Base-by-base conservation (phyloP, 1,140 invertebrate genomes). In the Drosophila navojoa region DNA sequence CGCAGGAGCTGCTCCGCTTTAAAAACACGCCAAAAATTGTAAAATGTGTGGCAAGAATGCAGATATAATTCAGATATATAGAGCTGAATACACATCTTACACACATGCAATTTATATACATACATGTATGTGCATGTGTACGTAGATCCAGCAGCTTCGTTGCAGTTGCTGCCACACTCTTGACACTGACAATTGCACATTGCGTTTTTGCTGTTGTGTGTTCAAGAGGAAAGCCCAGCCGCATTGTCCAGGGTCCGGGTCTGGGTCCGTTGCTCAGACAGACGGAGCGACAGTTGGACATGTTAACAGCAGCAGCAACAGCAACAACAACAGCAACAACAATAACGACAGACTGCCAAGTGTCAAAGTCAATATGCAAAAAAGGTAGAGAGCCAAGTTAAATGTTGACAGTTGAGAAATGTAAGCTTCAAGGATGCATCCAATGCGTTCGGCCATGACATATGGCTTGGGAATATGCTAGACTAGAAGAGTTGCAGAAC, bases 331-430 rank as follows among this genome's bases (percentile, higher is more conserved):
- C 38, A 52, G 29, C 57, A 32, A 27, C 38, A 61, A 53, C 57
- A 67, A 71, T 50, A 54, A 44, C 9, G 61, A 57, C 64, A 53
- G 66, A 87, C 81, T 79, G 84, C 82, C 81, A 86, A 89, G 82
- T 86, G 82, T 86, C 82, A 86, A 86, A 87, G 81, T 86, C 81
- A 86, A 86, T 74, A 74, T 74, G 71, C 71, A 74, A 74, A 74
- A 74, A 70, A 74, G 58, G 66, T 45, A 62, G 50, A 70, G 58
- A 52, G 45, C 47, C 72, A 81, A 86, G 82, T 86, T 86, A 86
- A 87, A 86, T 86, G 82, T 86, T 82, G 82, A 86, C 82, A 86
- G 82, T 81, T 72, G 76, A 86, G 82, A 86, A 86, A 87, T 86
- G 84, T 79, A 82, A 76, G 79, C 82, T 86, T 87, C 82, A 87